Percentiles rank a stretch among this genome's conserved stretches.
phyloP scores from a whole-genome alignment of 2,113 vertebrate genomes.

The Strigops habroptila region DNA sequence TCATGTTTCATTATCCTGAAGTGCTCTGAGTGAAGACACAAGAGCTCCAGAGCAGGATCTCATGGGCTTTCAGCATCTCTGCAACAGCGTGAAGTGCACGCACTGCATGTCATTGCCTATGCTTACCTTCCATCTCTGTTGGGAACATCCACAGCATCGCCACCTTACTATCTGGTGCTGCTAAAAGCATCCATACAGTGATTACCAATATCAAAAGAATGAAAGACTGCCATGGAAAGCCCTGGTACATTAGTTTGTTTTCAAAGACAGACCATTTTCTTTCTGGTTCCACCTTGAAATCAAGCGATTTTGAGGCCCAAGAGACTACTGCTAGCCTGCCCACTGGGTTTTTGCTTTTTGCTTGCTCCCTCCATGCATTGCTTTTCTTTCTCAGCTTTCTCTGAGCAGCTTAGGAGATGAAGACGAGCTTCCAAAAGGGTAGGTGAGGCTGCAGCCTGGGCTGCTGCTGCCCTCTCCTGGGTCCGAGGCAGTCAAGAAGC shows the following conservation, averaged over 20 bases:
- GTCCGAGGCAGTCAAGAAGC: neutral
- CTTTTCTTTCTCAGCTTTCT: neutral
- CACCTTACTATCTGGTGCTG: neutral
- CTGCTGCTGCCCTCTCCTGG: conserved; percentile 68
- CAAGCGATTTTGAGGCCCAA: neutral
- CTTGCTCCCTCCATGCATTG: neutral
- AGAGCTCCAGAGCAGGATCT: neutral
- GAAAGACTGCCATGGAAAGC: neutral
- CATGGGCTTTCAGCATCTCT: neutral
- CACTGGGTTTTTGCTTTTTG: neutral
- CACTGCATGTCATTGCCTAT: fast-evolving
- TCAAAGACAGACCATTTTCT: neutral
- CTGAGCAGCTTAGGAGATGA: neutral
- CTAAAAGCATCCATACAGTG: neutral
- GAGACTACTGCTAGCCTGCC: neutral
- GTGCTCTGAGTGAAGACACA: neutral
- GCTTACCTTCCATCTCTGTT: fast-evolving
- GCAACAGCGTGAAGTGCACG: fast-evolving
- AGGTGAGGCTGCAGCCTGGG: neutral
- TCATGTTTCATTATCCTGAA: neutral
- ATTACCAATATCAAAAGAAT: neutral
- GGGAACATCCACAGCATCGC: neutral
- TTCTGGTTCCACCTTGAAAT: neutral
- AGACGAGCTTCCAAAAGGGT: neutral
- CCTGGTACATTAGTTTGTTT: neutral